A percentile compares a stretch with the other conserved stretches of the same genome.
Conservation (phyloP, 2,113 vertebrate species). For the Gorsachius goisagi region DNA sequence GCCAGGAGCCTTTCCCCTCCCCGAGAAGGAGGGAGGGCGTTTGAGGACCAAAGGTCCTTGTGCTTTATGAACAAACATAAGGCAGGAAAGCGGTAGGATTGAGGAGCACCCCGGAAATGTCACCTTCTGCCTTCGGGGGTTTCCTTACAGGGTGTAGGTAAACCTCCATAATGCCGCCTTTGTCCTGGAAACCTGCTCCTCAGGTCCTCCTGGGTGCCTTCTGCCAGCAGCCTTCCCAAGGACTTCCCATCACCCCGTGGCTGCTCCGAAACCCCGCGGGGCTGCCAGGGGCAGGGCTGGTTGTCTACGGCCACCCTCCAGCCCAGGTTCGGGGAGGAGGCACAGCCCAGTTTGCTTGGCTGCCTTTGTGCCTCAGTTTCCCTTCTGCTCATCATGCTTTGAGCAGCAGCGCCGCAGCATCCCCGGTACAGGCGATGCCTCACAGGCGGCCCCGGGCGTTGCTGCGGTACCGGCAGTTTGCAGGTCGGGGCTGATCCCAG, state of each 20-base stretch:
- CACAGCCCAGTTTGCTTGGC: not conserved
- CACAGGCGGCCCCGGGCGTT: rapidly evolving
- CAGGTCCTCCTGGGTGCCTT: not conserved
- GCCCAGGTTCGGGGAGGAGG: rapidly evolving
- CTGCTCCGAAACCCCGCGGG: rapidly evolving
- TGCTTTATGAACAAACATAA: not conserved
- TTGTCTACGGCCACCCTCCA: rapidly evolving
- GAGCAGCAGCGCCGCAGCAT: not conserved
- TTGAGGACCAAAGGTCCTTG: not conserved
- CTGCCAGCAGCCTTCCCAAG: not conserved
- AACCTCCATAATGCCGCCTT: not conserved
- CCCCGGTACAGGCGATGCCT: not conserved
- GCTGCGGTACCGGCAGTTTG: not conserved
- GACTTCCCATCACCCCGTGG: not conserved
- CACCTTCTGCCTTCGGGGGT: not conserved
- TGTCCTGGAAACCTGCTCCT: conserved; percentile 50
- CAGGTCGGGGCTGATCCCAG: not conserved
- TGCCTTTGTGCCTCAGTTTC: not conserved
- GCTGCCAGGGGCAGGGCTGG: not conserved
- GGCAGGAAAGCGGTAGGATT: not conserved
- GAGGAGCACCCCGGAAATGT: not conserved
- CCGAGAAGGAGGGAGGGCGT: rapidly evolving
- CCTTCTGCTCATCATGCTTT: rapidly evolving
- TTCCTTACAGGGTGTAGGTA: not conserved
- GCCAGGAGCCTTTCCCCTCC: not conserved